Conservation (phyloP, 1,140 invertebrate species). For the Rhizoglyphus robini region DNA sequence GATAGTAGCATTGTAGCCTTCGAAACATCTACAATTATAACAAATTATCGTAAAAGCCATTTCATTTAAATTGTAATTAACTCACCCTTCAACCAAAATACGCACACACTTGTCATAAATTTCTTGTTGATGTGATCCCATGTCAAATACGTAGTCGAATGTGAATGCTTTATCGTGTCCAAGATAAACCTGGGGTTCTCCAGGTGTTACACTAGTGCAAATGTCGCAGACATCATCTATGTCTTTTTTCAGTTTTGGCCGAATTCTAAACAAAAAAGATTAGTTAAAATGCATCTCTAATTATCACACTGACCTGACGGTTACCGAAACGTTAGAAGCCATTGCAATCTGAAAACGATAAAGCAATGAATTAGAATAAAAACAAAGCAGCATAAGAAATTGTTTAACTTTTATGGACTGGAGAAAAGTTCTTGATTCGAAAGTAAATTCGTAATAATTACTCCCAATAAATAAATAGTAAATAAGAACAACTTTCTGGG, state of each 20-base stretch:
- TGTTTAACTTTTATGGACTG: too few relatives aligned
- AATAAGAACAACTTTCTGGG: too few relatives aligned
- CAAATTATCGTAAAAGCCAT: not conserved
- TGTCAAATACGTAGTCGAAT: constrained; percentile 88
- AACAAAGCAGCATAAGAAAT: too few relatives aligned
- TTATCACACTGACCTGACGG: too few relatives aligned
- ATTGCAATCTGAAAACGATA: too few relatives aligned
- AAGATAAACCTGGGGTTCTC: constrained; percentile 77
- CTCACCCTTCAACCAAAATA: constrained; percentile 57
- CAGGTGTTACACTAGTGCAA: too few relatives aligned
- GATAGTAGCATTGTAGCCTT: constrained; percentile 90
- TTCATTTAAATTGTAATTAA: not conserved
- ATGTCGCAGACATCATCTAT: constrained; percentile 78
- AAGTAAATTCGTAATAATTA: too few relatives aligned
- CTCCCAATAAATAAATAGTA: too few relatives aligned
- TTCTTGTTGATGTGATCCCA: constrained; percentile 47
- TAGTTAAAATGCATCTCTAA: too few relatives aligned
- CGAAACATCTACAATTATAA: constrained; percentile 36
- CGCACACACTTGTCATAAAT: constrained; percentile 75
- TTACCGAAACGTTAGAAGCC: too few relatives aligned
- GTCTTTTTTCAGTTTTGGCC: constrained; percentile 80
- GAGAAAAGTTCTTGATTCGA: too few relatives aligned
- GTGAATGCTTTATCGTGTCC: constrained; percentile 91
- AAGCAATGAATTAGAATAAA: too few relatives aligned
- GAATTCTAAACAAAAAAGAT: constrained; percentile 61